Evolutionary conservation across 53 echinoderm and acorn worm species (phyloP), one percentile per base, ranked within the genome.

Genomic region (Holothuria scabra): DNA sequence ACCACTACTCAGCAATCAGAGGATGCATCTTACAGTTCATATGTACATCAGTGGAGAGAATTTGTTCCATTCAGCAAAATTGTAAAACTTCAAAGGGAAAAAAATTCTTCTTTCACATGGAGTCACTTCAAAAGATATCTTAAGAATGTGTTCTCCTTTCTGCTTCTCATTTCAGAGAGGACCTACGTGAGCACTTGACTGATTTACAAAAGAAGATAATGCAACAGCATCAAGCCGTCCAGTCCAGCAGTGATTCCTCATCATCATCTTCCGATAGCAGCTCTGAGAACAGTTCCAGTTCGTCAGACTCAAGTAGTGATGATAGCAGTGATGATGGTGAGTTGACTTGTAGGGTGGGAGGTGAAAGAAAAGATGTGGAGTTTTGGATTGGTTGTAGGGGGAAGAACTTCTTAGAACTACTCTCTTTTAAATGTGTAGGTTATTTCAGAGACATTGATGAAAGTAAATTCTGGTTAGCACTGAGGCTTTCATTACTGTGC

Each of bases 181-280:
- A 97, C 65, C 85, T 97, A 30, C 76, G 99, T 58, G 94, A 94
- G 16, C 99, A 97, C 38, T 90, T 97, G 8, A 94, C 95, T 82
- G 89, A 92, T 63, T 89, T 92, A 44, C 99, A 94, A 59, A 86
- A 88, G 8, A 84, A 88, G 87, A 97, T 97, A 79, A 97, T 97
- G 99, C 92, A 86, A 60, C 99, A 97, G 59, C 88, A 91, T 28
- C 92, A 95, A 60, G 92, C 92, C 6, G 88, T 94, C 14, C 59
- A 89, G 65, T 63, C 80, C 52, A 87, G 87, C 30, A 76, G 76
- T 56, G 76, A 30, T 3, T 76, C n/a, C n/a, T n/a, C 76, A 26
- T 76, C 76, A 18, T 80, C 84, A 25, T 82, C 82, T 41, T 86
- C 90, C 0, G 60, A 72, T 12, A 74, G 71, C 60, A 60, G 59